These are phyloP conservation scores for Nezara viridula DNA, from an alignment of 2,888 invertebrate genomes.

Conservation along the genomic window DNA sequence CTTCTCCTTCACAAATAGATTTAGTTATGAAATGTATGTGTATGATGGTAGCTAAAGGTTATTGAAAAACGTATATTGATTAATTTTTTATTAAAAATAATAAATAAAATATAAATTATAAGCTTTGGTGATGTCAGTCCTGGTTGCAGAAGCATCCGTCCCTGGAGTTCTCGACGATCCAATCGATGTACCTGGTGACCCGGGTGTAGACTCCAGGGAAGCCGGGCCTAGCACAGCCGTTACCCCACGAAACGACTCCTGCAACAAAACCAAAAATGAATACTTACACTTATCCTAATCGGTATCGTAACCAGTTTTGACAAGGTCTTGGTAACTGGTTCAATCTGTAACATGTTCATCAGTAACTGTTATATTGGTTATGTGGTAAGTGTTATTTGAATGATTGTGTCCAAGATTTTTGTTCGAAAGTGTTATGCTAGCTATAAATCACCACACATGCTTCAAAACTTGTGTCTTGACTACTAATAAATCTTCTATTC, in stretches of 20 bases:
- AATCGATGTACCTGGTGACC: conserved; percentile 84
- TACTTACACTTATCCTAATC: neutral
- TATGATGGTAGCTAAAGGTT: neutral
- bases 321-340: neutral
- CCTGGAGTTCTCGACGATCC: conserved; percentile 83
- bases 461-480: no score
- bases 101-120: conserved; percentile 55
- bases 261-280: conserved; percentile 65
- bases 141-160: conserved; percentile 84
- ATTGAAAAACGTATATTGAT: neutral
- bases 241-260: conserved; percentile 91
- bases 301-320: neutral
- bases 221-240: conserved; percentile 87
- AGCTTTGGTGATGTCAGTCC: conserved; percentile 56
- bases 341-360: neutral
- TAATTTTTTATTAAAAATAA: conserved; percentile 51
- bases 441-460: no score
- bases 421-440: no score
- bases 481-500: no score
- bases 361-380: neutral
- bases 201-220: conserved; percentile 90
- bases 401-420: no score
- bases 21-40: no score
- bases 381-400: no score
- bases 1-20: no score